phyloP scores from a whole-genome alignment of 2,888 invertebrate species.

The Esperia sulphurella region DNA sequence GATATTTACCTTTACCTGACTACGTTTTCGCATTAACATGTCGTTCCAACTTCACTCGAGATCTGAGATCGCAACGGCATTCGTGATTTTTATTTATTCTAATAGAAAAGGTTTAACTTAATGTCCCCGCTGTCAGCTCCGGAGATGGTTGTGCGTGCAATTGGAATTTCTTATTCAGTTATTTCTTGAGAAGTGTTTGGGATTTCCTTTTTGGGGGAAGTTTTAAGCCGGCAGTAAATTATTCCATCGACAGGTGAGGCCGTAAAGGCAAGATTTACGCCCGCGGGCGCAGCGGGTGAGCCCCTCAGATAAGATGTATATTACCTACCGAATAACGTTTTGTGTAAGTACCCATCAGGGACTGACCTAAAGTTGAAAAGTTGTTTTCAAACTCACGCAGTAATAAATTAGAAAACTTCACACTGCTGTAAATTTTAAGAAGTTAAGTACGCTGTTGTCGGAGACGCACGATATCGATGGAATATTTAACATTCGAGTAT shows the following conservation, averaged over 20 bases:
- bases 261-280: slow-evolving; percentile 78
- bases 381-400: slow-evolving; percentile 42
- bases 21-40: neutral
- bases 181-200: slow-evolving; percentile 76
- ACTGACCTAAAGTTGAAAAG: slow-evolving; percentile 39
- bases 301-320: slow-evolving; percentile 74
- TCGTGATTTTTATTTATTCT: slow-evolving; percentile 49
- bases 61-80: slow-evolving; percentile 7
- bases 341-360: slow-evolving; percentile 61
- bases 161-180: slow-evolving; percentile 73
- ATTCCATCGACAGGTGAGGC: slow-evolving; percentile 78
- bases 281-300: slow-evolving; percentile 59
- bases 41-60: slow-evolving; percentile 12
- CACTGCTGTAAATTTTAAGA: slow-evolving; percentile 21
- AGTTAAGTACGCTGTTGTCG: too few relatives aligned
- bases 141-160: slow-evolving; percentile 45
- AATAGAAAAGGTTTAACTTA: slow-evolving; percentile 55
- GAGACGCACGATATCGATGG: too few relatives aligned
- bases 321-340: slow-evolving; percentile 63
- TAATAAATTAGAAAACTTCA: slow-evolving; percentile 57
- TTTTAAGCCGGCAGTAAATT: slow-evolving; percentile 78
- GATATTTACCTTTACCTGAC: too few relatives aligned
- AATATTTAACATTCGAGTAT: too few relatives aligned
- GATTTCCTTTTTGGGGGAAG: slow-evolving; percentile 69
- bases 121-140: slow-evolving; percentile 50